Percentiles rank a stretch among this genome's conserved stretches.
Conservation (phyloP, 2,888 invertebrate genomes). For the Argyresthia albistria region DNA sequence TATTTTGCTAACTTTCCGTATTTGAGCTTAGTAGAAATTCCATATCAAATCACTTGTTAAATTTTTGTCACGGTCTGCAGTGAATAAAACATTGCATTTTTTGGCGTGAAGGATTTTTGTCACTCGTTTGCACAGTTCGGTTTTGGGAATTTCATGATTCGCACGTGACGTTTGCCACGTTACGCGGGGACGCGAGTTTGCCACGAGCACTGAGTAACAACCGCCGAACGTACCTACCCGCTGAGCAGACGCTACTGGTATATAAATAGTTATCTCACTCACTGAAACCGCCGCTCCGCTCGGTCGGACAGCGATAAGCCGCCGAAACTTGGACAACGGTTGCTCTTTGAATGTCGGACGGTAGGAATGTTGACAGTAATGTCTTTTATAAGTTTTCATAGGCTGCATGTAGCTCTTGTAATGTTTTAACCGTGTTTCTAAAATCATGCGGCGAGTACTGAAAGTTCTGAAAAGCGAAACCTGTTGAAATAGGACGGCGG, state of each 20-base stretch:
- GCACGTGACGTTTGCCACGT: conserved; percentile 35
- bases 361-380: conserved; percentile 60
- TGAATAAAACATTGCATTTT: conserved; percentile 17
- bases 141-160: conserved; percentile 38
- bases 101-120: conserved; percentile 30
- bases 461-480: conserved; percentile 68
- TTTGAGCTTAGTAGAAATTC: conserved; percentile 24
- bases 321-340: conserved; percentile 31
- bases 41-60: conserved; percentile 30
- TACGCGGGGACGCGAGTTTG: conserved; percentile 34
- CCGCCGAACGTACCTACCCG: conserved; percentile 41
- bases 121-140: conserved; percentile 49
- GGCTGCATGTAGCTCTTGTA: conserved; percentile 57
- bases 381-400: conserved; percentile 57
- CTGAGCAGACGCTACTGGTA: conserved; percentile 37
- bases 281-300: conserved; percentile 36
- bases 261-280: conserved; percentile 60
- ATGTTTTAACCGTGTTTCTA: conserved; percentile 68
- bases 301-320: conserved; percentile 29
- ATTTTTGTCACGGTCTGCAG: not conserved
- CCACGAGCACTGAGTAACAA: conserved; percentile 32
- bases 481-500: conserved; percentile 68
- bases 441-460: conserved; percentile 61
- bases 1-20: conserved; percentile 35
- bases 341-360: conserved; percentile 53